A percentile compares a stretch with the other conserved stretches of the same genome.
These are phyloP conservation scores for Acrocephalus kingi DNA, from an alignment of 2,113 vertebrate genomes.

Conservation along the genomic window DNA sequence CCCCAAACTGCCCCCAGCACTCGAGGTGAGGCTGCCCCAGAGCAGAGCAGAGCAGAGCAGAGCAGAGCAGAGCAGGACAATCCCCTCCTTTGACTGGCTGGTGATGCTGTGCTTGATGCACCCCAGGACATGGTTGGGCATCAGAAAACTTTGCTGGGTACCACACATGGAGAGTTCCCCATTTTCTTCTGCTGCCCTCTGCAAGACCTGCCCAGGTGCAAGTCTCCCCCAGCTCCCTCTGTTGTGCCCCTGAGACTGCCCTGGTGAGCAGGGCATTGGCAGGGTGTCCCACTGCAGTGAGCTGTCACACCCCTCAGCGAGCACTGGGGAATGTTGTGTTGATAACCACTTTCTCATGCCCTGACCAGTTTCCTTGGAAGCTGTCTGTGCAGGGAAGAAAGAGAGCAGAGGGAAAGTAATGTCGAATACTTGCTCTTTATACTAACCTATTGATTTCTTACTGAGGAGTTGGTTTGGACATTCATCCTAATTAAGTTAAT, in stretches of 20 bases:
- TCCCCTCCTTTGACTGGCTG: neutral
- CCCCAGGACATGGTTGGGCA: neutral
- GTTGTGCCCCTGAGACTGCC: neutral
- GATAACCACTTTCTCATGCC: neutral
- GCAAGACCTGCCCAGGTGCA: no score
- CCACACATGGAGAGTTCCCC: neutral
- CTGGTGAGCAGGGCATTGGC: neutral
- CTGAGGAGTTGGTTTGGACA: neutral
- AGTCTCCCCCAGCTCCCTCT: neutral
- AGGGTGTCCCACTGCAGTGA: neutral
- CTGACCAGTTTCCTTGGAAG: neutral
- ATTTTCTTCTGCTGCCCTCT: neutral
- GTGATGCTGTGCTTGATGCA: neutral
- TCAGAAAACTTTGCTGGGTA: neutral
- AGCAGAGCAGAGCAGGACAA: neutral
- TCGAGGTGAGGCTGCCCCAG: neutral
- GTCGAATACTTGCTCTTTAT: neutral
- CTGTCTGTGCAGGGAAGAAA: neutral
- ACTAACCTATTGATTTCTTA: neutral
- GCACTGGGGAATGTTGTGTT: accelerated
- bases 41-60: neutral
- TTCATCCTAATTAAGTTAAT: neutral
- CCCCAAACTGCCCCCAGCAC: neutral
- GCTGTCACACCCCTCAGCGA: neutral
- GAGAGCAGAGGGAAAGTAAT: neutral